Conservation (phyloP, 2,113 vertebrate species). For the Myotis brandtii region DNA sequence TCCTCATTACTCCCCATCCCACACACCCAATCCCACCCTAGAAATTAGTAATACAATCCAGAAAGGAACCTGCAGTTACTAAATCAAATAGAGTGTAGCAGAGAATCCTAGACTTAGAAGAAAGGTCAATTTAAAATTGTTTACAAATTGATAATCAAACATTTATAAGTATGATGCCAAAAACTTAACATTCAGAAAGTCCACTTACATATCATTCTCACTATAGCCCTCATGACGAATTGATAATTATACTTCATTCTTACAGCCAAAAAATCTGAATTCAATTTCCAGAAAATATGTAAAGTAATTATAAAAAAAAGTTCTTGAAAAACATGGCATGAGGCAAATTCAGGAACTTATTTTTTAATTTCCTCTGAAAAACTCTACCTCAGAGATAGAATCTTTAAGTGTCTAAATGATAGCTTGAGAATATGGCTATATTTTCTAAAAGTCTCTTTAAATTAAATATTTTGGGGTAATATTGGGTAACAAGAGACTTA, state of each 20-base stretch:
- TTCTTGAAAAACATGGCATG: neutral
- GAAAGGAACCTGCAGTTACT: neutral
- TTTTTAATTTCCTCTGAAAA: conserved; percentile 16
- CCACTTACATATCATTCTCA: neutral
- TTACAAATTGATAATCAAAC: neutral
- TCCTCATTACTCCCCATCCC: neutral
- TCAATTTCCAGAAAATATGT: neutral
- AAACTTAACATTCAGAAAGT: neutral
- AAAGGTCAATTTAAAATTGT: neutral
- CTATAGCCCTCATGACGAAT: neutral
- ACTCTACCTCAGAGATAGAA: conserved; percentile 17
- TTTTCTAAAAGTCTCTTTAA: neutral
- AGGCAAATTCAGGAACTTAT: neutral
- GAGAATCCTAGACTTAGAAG: conserved; percentile 20
- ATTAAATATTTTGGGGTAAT: neutral
- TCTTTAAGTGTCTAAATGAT: neutral
- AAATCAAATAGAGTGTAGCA: neutral
- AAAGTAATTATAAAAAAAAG: neutral
- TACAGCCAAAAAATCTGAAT: neutral
- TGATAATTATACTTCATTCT: neutral
- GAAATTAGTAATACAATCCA: conserved; percentile 41
- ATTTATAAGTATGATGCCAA: neutral
- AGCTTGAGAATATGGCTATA: neutral
- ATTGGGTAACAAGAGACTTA: no score
- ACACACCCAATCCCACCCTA: neutral